Conservation (phyloP, 2,797 vertebrate species). For the Rhincodon typus region DNA sequence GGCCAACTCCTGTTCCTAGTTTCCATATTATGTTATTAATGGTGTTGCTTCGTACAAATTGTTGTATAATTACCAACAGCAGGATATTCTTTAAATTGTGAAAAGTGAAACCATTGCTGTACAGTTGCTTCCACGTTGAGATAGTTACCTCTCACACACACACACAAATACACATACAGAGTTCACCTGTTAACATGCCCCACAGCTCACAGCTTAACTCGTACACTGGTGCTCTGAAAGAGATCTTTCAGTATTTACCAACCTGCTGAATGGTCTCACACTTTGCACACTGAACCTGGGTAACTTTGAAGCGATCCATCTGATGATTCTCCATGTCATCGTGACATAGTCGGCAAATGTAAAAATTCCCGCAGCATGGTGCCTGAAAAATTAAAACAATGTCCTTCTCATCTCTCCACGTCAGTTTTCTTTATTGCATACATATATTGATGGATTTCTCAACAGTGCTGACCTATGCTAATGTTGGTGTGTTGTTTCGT, state of each 20-base stretch:
- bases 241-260: conserved; percentile 38
- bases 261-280: conserved; percentile 78
- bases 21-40: not conserved
- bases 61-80: not conserved
- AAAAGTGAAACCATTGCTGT: not conserved
- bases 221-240: not conserved
- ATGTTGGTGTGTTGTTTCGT: not conserved
- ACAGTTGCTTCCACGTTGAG: not conserved
- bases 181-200: not conserved
- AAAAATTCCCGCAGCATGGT: conserved; percentile 85
- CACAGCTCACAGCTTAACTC: not conserved
- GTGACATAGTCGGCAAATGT: conserved; percentile 84
- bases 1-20: not conserved
- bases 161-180: not conserved
- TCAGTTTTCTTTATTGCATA: not conserved
- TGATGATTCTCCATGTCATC: conserved; percentile 75
- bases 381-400: conserved; percentile 57
- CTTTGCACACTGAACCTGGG: conserved; percentile 71
- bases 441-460: not conserved
- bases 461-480: not conserved
- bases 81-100: not conserved
- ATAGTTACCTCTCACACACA: not conserved
- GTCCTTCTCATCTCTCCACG: not conserved
- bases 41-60: not conserved
- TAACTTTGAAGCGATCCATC: conserved; percentile 82